Evolutionary conservation across 1,140 invertebrate species (phyloP).

Genomic region (Tetragnatha versicolor): DNA sequence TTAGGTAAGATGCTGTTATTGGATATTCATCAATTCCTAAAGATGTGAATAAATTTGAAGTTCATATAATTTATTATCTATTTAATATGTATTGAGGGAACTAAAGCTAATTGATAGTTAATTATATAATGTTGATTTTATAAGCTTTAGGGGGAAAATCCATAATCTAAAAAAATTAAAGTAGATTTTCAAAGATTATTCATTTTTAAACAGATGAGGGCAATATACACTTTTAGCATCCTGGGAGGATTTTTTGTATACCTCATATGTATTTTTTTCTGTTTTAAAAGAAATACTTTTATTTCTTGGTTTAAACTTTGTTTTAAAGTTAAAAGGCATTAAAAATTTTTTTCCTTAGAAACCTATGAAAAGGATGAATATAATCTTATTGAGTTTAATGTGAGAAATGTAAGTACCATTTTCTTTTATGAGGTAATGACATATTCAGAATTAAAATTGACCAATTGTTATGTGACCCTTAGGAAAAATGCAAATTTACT

Average conservation of each 20-base stretch:
- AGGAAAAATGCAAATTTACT: too few relatives aligned
- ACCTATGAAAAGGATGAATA: slow-evolving; percentile 71
- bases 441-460: neutral
- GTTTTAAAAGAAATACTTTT: neutral
- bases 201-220: neutral
- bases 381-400: slow-evolving; percentile 68
- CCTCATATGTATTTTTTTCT: neutral
- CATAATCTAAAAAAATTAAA: neutral
- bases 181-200: neutral
- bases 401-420: slow-evolving; percentile 61
- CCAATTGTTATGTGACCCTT: neutral
- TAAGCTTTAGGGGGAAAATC: neutral
- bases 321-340: neutral
- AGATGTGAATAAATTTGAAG: neutral
- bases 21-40: too few relatives aligned
- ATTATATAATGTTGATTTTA: neutral
- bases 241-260: neutral
- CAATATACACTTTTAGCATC: neutral
- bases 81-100: neutral
- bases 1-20: slow-evolving; percentile 69
- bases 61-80: neutral
- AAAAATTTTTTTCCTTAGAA: slow-evolving; percentile 67
- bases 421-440: neutral
- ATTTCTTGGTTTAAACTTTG: neutral
- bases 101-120: neutral